Evolutionary conservation across 2,888 invertebrate species (phyloP), one percentile per base, ranked within the genome.

Genomic region (Coleophora deauratella): DNA sequence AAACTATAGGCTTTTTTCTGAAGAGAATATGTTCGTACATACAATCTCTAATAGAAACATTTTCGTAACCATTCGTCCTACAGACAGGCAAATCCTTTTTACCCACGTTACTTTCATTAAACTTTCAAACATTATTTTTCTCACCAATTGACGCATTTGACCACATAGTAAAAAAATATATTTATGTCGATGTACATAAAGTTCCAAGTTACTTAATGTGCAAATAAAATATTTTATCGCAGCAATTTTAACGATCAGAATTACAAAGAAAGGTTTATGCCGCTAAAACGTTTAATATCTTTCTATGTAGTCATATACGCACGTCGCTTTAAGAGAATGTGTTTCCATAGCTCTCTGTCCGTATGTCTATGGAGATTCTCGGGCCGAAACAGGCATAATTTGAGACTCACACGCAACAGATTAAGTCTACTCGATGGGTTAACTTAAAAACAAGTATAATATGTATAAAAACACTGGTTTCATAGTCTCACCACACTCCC

Each of bases 381-480:
- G 67, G 66, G 66, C 66, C 62, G 65, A 51, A 49, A 55, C 56
- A 57, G 61, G 60, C 62, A 51, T 49, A 71, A 74, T 73, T 73
- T 69, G 71, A 75, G 72, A 63, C 71, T 66, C 66, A 72, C 57
- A 58, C 62, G 56, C 66, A 55, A 67, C 58, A 58, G 58, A 60
- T 66, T 71, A 71, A 62, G 66, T 68, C 72, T 80, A 80, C 75
- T 80, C 82, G 82, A 72, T 82, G 81, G 82, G 82, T 70, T 76
- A 63, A 61, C 62, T 62, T 61, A 56, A 56, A 66, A 59, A 72
- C 67, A 58, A 62, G 58, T 60, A 66, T 59, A 64, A n/a, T n/a
- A n/a, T n/a, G n/a, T n/a, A n/a, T n/a, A n/a, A n/a, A n/a, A 51
- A 47, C 70, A 68, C 64, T 64, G 60, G 62, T 61, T 56, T 33